Evolutionary conservation across 2,888 invertebrate species (phyloP), one percentile per base, ranked within the genome.

Genomic region (Microplitis deprimator): DNA sequence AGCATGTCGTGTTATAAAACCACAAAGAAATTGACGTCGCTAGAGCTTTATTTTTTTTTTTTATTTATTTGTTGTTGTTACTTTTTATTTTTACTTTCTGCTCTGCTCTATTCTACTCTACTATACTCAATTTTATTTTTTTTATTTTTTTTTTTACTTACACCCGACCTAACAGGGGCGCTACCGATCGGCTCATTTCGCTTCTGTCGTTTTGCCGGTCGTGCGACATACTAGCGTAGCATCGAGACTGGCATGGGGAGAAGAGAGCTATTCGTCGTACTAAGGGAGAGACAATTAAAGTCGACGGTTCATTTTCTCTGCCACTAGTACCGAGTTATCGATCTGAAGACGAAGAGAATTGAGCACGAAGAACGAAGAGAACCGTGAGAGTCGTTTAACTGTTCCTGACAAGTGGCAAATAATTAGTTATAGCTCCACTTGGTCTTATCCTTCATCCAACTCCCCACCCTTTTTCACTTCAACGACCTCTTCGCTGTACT

Each of bases 1-100:
- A 77, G 93, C 95, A 60, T 95, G 94, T 83, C 93, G 96, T 85
- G 93, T 94, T 83, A 93, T 95, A 85, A 94, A 94, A 87, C 94
- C 94, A 65, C 87, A 88, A 81, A 87, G 88, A 82, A 89, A 89
- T 83, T 90, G 86, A 89, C 74, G 68, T 61, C 59, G 59, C 16
- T 68, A 6, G 38, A 13, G 50, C 50, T 50, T 50, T 13, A 50
- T 38, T 29, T 13, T 65, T 65, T 65, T 29, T 65, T 1, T 29
- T 13, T 70, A 10, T 67, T 29, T 20, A n/a, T 62, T 60, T 71
- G 59, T 41, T 61, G 29, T 61, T 62, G 6, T 72, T 20, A 20
- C 29, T 60, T 60, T 6, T n/a, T 17, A 7, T 70, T 70, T 6
- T 70, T 59, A 17, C 17, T 41, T 41, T 68, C 17, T 41, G 68